Conservation (phyloP, 30 jellyfish, hydroid and myxozoan species). For the Hydractinia echinata region DNA sequence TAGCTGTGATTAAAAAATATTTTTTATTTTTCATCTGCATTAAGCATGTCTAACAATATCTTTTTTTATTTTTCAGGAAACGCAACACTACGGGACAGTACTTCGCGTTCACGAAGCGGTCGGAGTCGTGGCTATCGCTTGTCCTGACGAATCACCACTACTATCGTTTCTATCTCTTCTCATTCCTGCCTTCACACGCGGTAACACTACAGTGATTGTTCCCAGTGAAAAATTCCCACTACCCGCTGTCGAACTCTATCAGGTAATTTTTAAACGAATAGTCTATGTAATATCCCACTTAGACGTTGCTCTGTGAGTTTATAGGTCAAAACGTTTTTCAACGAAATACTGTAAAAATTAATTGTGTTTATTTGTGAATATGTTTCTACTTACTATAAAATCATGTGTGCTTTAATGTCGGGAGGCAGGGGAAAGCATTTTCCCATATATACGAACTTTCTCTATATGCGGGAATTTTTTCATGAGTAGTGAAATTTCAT, state of each 20-base stretch:
- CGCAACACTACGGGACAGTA: slow-evolving; percentile 94
- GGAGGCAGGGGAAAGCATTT: no score
- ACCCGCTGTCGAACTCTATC: slow-evolving; percentile 77
- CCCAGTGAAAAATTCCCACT: slow-evolving; percentile 90
- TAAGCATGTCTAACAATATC: neutral
- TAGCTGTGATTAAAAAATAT: no score
- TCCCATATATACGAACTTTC: no score
- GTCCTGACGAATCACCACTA: slow-evolving; percentile 94
- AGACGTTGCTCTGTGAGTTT: no score
- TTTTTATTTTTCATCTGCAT: neutral
- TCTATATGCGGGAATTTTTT: no score
- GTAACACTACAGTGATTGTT: slow-evolving; percentile 66
- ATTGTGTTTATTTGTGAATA: no score
- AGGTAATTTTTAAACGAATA: slow-evolving; percentile 37
- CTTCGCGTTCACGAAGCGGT: slow-evolving; percentile 89
- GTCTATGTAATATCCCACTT: no score
- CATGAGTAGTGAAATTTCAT: no score
- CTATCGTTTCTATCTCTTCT: slow-evolving; percentile 73
- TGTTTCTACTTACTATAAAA: no score
- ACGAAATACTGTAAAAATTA: no score
- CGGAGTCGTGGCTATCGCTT: slow-evolving; percentile 86
- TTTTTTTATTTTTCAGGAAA: slow-evolving; percentile 50
- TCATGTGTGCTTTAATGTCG: no score
- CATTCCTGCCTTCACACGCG: slow-evolving; percentile 95
- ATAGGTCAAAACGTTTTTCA: no score